A percentile compares a stretch with the other conserved stretches of the same genome.
Evolutionary conservation across 2,797 vertebrate genomes (phyloP).

Genomic region (Notoglanidium macrostoma): DNA sequence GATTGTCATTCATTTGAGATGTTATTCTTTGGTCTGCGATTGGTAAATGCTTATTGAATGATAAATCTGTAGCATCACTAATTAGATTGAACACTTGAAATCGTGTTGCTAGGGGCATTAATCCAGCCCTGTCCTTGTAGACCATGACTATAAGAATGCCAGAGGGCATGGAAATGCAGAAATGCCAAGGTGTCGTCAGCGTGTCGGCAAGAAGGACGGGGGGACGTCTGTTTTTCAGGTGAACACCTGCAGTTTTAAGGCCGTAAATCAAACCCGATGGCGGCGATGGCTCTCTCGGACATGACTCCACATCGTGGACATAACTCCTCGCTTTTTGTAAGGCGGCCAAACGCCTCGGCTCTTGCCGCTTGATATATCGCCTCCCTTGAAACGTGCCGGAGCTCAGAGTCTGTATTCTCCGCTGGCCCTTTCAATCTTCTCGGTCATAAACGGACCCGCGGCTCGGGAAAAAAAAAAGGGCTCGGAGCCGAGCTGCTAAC

Average conservation of each 20-base stretch:
- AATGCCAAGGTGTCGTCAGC: constrained; percentile 36
- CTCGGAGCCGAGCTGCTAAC: constrained; percentile 63
- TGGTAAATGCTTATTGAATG: not conserved
- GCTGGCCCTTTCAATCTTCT: constrained; percentile 72
- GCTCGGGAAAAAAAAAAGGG: constrained; percentile 58
- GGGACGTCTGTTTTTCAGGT: constrained; percentile 26
- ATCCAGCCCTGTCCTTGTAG: not conserved
- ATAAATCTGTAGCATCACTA: not conserved
- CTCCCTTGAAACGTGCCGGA: constrained; percentile 71
- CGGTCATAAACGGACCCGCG: constrained; percentile 66
- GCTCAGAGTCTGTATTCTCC: constrained; percentile 61
- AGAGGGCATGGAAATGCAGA: constrained; percentile 38
- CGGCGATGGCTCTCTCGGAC: constrained; percentile 56
- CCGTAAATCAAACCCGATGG: constrained; percentile 44
- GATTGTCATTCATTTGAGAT: not conserved
- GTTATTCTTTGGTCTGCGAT: not conserved
- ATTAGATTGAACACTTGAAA: not conserved
- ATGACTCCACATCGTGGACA: constrained; percentile 72
- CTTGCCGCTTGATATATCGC: constrained; percentile 72
- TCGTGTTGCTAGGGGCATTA: not conserved
- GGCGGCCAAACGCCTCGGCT: constrained; percentile 70
- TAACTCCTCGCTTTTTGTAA: constrained; percentile 74
- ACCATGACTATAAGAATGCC: not conserved
- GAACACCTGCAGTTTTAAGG: constrained; percentile 50
- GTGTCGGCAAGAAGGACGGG: constrained; percentile 39